phyloP scores from a whole-genome alignment of 2,113 vertebrate genomes.

The Aix galericulata region DNA sequence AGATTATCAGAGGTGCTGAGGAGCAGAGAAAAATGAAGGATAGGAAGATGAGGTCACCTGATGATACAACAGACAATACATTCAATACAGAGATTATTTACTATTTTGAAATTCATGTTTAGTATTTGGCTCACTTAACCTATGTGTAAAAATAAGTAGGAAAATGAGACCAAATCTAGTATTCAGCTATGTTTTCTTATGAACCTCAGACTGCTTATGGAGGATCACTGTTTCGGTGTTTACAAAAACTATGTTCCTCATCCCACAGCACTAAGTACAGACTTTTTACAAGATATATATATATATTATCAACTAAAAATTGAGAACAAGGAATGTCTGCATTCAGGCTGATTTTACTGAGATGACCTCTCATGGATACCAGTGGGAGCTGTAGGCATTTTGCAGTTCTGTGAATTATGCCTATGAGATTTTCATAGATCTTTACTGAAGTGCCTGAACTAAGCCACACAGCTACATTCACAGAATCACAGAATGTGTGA shows the following conservation, averaged over 20 bases:
- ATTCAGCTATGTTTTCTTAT: background rate
- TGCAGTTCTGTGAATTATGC: background rate
- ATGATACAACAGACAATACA: background rate
- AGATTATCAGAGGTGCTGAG: background rate
- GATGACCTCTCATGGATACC: background rate
- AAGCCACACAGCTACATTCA: background rate
- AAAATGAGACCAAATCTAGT: background rate
- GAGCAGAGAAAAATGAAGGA: background rate
- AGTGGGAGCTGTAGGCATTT: background rate
- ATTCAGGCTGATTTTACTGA: background rate
- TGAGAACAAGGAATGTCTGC: background rate
- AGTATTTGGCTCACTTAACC: background rate
- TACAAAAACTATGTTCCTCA: background rate
- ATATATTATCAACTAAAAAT: background rate
- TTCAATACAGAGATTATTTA: background rate
- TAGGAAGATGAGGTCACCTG: background rate
- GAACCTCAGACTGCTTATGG: background rate
- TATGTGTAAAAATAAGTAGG: background rate
- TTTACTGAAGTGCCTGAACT: background rate
- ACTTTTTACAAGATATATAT: no score
- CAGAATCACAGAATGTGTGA: background rate
- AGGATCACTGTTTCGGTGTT: background rate
- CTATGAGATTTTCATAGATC: background rate
- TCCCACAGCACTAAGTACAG: background rate
- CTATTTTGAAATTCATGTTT: background rate